A percentile compares a stretch with the other conserved stretches of the same genome.
These are phyloP conservation scores for Plagodis pulveraria DNA, from an alignment of 2,888 invertebrate species.

Conservation along the genomic window DNA sequence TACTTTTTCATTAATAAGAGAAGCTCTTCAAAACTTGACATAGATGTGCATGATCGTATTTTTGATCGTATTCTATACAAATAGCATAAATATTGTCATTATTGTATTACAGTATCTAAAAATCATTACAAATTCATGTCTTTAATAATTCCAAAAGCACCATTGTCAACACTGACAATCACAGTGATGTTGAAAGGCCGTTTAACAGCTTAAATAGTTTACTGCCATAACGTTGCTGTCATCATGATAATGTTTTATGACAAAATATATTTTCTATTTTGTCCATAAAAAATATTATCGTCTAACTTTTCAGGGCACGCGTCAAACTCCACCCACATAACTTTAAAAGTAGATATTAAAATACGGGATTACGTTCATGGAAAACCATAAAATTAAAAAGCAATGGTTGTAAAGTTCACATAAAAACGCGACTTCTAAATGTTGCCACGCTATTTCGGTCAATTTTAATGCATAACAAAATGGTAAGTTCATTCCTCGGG, in stretches of 20 bases:
- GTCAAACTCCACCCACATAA: constrained; percentile 38
- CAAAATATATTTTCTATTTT: constrained; percentile 31
- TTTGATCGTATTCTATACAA: too few relatives aligned
- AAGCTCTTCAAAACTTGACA: too few relatives aligned
- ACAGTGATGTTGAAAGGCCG: neutral
- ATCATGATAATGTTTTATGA: constrained; percentile 30
- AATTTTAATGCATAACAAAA: constrained; percentile 31
- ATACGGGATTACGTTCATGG: constrained; percentile 48
- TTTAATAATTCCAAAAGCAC: too few relatives aligned
- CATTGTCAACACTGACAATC: neutral
- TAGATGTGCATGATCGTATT: too few relatives aligned
- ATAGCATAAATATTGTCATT: too few relatives aligned
- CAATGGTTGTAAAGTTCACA: constrained; percentile 45
- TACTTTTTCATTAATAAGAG: too few relatives aligned
- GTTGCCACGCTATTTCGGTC: constrained; percentile 30
- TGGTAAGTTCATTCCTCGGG: constrained; percentile 4
- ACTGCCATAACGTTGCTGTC: constrained; percentile 25
- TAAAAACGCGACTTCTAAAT: constrained; percentile 33
- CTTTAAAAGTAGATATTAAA: constrained; percentile 38
- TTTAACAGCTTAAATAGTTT: constrained; percentile 12
- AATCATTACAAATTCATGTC: too few relatives aligned
- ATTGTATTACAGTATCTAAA: too few relatives aligned
- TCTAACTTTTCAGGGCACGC: constrained; percentile 34
- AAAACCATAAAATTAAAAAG: constrained; percentile 56
- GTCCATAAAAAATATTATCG: constrained; percentile 33